Evolutionary conservation across 2,888 invertebrate genomes (phyloP).

Genomic region (Spodoptera littoralis): DNA sequence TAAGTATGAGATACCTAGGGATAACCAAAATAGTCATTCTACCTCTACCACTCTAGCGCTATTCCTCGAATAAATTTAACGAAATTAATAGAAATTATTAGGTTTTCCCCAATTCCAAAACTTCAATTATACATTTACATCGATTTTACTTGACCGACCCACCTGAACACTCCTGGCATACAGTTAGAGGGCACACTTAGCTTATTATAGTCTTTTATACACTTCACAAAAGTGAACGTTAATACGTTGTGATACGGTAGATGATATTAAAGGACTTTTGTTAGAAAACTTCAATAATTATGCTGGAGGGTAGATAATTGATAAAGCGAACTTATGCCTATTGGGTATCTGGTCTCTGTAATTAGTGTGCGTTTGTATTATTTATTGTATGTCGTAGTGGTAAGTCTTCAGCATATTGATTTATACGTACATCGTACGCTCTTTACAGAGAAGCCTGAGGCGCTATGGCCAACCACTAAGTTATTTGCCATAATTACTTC

Average conservation of each 20-base stretch:
- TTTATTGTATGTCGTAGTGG: slow-evolving; percentile 66
- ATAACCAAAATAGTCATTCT: too few relatives aligned
- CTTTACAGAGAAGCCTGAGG: slow-evolving; percentile 62
- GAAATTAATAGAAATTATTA: too few relatives aligned
- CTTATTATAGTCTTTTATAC: slow-evolving; percentile 23
- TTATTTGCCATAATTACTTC: slow-evolving; percentile 79
- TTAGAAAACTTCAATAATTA: slow-evolving; percentile 43
- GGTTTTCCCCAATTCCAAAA: too few relatives aligned
- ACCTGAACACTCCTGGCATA: slow-evolving; percentile 46
- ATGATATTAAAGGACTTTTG: slow-evolving; percentile 17
- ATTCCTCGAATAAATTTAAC: too few relatives aligned
- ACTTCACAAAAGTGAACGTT: slow-evolving; percentile 29
- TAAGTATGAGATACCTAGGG: too few relatives aligned
- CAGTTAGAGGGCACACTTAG: slow-evolving; percentile 44
- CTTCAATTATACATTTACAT: slow-evolving; percentile 44
- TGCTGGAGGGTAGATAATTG: slow-evolving; percentile 66
- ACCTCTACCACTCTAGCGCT: too few relatives aligned
- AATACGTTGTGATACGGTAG: slow-evolving; percentile 34
- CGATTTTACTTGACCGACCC: slow-evolving; percentile 50
- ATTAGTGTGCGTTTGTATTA: slow-evolving; percentile 72
- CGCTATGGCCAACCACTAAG: slow-evolving; percentile 70
- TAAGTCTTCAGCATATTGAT: slow-evolving; percentile 75
- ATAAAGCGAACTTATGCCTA: slow-evolving; percentile 71
- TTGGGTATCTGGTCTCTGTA: slow-evolving; percentile 72
- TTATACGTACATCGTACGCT: slow-evolving; percentile 72